Base-by-base conservation (phyloP, 2,888 invertebrate genomes). In the Cabera pusaria region DNA sequence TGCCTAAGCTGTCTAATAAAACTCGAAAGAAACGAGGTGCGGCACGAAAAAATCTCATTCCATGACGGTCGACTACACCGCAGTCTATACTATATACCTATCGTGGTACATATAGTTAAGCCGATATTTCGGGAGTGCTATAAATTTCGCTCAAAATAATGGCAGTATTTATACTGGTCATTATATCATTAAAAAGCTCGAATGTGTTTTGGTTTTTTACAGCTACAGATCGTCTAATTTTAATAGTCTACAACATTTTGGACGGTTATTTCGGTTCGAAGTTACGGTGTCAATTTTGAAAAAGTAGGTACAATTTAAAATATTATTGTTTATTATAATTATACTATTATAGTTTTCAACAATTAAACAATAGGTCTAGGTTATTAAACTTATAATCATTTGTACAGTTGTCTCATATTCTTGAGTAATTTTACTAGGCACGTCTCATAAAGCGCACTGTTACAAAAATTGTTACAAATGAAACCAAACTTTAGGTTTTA, bases 71-170 rank as follows among this genome's bases (percentile, higher is more conserved):
- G 38, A 33, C 45, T 23, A 41, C 44, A 41, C 34, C 14, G 27
- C 27, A n/a, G n/a, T n/a, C 14, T 20, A 25, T 38, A 51, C 49
- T 49, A 48, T 34, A 49, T 14, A 14, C 14, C 14, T 14, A 14
- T 14, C n/a, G 17, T 24, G 3, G 12, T 32, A 27, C 8, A 9
- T 32, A 10, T 18, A 18, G 10, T n/a, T 33, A 16, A 6, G 23
- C 18, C 10, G 52, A 10, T 71, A 71, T 72, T 72, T 71, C 31
- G 48, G 55, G 60, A 62, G 31, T 31, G 38, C 56, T 46, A 48
- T 39, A 48, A 50, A 45, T 43, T 33, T 18, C 14, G 28, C 20
- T 17, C 25, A 20, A 51, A 61, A 56, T 61, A 63, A 59, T 56
- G 59, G 41, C 45, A 34, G 42, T 47, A 49, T 29, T 59, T 44